Evolutionary conservation across 1,140 invertebrate genomes (phyloP).

Genomic region (Kradibia gibbosae): DNA sequence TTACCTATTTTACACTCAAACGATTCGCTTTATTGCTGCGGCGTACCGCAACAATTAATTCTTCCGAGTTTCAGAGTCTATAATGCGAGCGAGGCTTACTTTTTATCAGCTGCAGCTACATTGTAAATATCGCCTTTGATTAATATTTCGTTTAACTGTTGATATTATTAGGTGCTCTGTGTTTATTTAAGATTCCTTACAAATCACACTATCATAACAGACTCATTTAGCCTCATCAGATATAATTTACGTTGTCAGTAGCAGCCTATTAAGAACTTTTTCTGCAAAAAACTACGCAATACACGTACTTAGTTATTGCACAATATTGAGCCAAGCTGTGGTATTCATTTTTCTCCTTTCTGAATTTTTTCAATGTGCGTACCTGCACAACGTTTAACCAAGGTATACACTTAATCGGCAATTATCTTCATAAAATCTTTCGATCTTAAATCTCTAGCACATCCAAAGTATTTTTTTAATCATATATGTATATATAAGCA

Average conservation of each 20-base stretch:
- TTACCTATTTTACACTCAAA: background rate
- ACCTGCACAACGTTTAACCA: background rate
- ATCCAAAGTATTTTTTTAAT: background rate
- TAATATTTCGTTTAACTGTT: background rate
- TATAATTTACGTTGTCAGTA: background rate
- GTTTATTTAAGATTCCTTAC: background rate
- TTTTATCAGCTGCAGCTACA: background rate
- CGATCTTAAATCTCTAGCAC: background rate
- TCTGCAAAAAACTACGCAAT: background rate
- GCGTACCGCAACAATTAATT: background rate
- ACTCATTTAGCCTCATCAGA: background rate
- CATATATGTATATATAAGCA: no score
- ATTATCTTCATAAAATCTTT: background rate
- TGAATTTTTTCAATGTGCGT: background rate
- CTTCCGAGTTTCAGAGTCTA: background rate
- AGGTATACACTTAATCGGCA: background rate
- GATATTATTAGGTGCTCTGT: background rate
- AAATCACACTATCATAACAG: background rate
- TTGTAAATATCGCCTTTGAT: background rate
- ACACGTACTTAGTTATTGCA: background rate
- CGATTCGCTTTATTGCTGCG: background rate
- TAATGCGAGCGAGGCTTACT: background rate
- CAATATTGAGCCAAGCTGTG: background rate
- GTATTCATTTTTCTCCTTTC: background rate
- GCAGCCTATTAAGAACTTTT: conserved; percentile 6